Conservation (phyloP, 2,113 vertebrate genomes). For the Pteruthius melanotis region DNA sequence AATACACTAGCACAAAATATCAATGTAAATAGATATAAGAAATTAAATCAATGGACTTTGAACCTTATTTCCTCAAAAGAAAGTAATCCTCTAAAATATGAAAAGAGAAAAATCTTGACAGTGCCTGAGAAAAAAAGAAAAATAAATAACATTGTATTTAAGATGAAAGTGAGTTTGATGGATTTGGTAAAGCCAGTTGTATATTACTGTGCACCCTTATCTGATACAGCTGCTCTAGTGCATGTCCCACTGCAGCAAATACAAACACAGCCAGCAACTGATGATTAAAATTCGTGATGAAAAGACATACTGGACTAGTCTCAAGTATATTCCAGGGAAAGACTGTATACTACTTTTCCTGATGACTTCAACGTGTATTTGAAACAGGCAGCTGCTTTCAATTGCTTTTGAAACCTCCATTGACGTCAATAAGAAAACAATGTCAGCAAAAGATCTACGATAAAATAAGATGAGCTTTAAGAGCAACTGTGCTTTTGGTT, state of each 20-base stretch:
- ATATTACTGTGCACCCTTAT: neutral
- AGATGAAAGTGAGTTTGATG: neutral
- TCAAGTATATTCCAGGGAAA: neutral
- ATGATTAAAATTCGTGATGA: neutral
- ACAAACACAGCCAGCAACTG: neutral
- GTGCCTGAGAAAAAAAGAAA: neutral
- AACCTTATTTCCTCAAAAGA: neutral
- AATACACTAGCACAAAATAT: neutral
- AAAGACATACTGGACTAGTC: neutral
- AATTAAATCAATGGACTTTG: neutral
- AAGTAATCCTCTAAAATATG: neutral
- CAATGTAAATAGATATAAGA: neutral
- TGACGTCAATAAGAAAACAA: slow-evolving; percentile 20
- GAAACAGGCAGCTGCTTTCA: slow-evolving; percentile 3
- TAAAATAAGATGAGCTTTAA: neutral
- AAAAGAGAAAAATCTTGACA: neutral
- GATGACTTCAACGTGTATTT: neutral
- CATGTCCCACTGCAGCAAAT: neutral
- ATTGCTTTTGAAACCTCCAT: neutral
- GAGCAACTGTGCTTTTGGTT: neutral
- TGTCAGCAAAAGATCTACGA: neutral
- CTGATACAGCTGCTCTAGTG: neutral
- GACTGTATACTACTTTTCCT: neutral
- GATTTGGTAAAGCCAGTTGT: neutral
- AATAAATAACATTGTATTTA: neutral